Conservation (phyloP, 2,113 vertebrate species). For the Pampusana beccarii region DNA sequence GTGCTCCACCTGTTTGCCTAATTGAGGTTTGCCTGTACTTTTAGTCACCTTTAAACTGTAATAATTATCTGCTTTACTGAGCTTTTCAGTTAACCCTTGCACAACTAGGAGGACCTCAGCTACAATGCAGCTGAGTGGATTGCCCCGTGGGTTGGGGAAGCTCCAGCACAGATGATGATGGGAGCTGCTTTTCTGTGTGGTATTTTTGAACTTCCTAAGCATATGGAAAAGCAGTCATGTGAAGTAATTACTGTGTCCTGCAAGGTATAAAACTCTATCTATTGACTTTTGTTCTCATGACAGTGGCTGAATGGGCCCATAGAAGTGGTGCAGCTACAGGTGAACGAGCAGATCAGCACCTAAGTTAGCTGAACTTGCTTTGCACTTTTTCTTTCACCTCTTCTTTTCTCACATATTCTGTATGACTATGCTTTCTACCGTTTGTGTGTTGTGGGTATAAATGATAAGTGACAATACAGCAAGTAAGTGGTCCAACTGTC, state of each 20-base stretch:
- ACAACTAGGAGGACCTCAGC: background rate
- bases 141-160: background rate
- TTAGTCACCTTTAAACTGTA: background rate
- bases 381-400: background rate
- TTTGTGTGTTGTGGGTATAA: background rate
- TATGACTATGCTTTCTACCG: background rate
- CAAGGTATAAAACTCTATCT: constrained; percentile 47
- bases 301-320: background rate
- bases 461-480: background rate
- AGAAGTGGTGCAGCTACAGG: background rate
- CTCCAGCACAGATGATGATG: background rate
- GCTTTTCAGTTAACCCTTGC: background rate
- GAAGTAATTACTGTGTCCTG: constrained; percentile 23
- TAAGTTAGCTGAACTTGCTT: background rate
- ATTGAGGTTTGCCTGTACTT: background rate
- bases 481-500: background rate
- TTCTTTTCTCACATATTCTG: background rate
- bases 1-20: background rate
- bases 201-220: background rate
- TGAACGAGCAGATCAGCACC: background rate
- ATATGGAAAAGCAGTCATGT: background rate
- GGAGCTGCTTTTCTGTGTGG: background rate
- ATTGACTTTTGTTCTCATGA: background rate
- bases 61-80: background rate
- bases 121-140: background rate